Evolutionary conservation across 2,113 vertebrate species (phyloP).

Genomic region (Cochlearius cochlearius): DNA sequence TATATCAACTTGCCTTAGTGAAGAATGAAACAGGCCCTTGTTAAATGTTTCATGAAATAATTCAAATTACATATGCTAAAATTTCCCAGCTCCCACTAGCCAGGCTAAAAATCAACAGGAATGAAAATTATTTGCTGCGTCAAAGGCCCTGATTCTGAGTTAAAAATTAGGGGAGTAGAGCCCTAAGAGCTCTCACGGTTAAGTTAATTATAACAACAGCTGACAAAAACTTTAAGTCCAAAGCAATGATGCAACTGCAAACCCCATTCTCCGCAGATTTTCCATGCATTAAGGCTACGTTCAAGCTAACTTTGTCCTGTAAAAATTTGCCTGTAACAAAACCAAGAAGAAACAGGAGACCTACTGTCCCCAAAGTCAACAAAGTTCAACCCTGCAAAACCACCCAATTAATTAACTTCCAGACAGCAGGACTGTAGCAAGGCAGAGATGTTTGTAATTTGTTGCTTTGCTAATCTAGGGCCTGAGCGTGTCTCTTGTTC

Average conservation of each 20-base stretch:
- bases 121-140: not conserved
- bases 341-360: not conserved
- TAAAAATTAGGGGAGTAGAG: not conserved
- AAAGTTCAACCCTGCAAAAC: not conserved
- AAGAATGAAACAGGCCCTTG: slow-evolving; percentile 36
- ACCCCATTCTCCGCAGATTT: not conserved
- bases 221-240: not conserved
- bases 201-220: not conserved
- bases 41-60: slow-evolving; percentile 62
- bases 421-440: not conserved
- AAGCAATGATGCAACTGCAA: not conserved
- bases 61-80: slow-evolving; percentile 22
- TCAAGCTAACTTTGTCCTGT: not conserved
- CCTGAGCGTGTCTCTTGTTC: not conserved
- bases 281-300: not conserved
- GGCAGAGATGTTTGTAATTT: not conserved
- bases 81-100: not conserved
- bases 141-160: not conserved
- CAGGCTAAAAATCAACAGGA: slow-evolving; percentile 4
- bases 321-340: not conserved
- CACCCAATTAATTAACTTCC: slow-evolving; percentile 31
- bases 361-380: not conserved
- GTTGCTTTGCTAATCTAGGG: not conserved
- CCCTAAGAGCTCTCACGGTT: not conserved
- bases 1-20: slow-evolving; percentile 28